Percentiles rank a stretch among this genome's conserved stretches.
Evolutionary conservation across 2,797 vertebrate genomes (phyloP).

Genomic region (Hipposideros larvatus): DNA sequence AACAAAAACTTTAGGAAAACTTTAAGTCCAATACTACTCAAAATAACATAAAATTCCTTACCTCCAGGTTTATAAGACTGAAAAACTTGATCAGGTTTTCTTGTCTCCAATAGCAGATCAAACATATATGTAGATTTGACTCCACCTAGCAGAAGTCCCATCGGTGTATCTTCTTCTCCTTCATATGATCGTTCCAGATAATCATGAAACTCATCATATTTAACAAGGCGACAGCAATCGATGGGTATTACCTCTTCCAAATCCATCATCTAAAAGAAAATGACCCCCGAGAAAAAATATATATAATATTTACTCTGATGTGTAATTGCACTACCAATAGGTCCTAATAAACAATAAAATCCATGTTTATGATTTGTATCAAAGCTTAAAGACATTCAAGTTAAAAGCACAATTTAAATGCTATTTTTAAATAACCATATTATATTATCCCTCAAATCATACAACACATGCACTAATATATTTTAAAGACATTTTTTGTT

Average conservation of each 20-base stretch:
- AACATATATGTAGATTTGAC: slow-evolving; percentile 99
- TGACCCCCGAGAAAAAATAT: slow-evolving; percentile 19
- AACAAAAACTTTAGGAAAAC: slow-evolving; percentile 49
- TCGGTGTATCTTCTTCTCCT: slow-evolving; percentile 97
- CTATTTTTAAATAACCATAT: slow-evolving; percentile 45
- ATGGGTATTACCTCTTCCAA: slow-evolving; percentile 93
- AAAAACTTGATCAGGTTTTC: slow-evolving; percentile 95
- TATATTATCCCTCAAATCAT: slow-evolving; percentile 56
- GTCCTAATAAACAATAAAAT: slow-evolving; percentile 33
- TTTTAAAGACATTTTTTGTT: slow-evolving; percentile 10
- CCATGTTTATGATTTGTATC: neutral
- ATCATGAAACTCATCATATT: slow-evolving; percentile 99
- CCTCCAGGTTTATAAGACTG: slow-evolving; percentile 99
- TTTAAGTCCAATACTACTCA: neutral
- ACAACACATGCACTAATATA: neutral
- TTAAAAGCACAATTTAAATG: slow-evolving; percentile 31
- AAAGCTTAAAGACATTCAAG: slow-evolving; percentile 22
- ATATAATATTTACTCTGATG: neutral
- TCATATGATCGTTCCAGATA: slow-evolving; percentile 98
- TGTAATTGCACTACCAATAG: neutral
- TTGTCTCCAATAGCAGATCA: slow-evolving; percentile 97
- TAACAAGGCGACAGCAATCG: slow-evolving; percentile 98
- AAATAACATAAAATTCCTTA: slow-evolving; percentile 84
- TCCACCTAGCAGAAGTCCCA: slow-evolving; percentile 97
- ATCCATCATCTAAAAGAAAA: slow-evolving; percentile 94